phyloP scores from a whole-genome alignment of 2,888 invertebrate genomes.

The Chesias legatella region DNA sequence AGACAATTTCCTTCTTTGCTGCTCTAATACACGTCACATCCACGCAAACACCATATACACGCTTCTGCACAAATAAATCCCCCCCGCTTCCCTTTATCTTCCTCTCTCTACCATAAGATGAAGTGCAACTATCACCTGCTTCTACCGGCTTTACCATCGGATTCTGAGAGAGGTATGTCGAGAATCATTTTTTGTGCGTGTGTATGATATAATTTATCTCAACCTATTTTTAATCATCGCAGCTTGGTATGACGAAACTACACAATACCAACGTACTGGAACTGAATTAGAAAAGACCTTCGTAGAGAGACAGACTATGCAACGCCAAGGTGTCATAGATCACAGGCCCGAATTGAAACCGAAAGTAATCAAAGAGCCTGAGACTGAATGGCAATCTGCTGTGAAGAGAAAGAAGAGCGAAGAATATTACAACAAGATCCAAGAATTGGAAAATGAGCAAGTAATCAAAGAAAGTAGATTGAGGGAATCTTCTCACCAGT shows the following conservation, averaged over 20 bases:
- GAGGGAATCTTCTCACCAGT: slow-evolving; percentile 89
- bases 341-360: slow-evolving; percentile 83
- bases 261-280: slow-evolving; percentile 90
- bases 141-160: slow-evolving; percentile 72
- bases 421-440: slow-evolving; percentile 90
- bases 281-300: slow-evolving; percentile 93
- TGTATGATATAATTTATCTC: slow-evolving; percentile 16
- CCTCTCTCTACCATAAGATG: slow-evolving; percentile 50
- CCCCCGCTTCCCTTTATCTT: slow-evolving; percentile 46
- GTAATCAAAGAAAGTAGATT: slow-evolving; percentile 89
- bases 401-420: slow-evolving; percentile 91
- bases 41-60: slow-evolving; percentile 62
- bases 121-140: slow-evolving; percentile 70
- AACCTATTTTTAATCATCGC: slow-evolving; percentile 35
- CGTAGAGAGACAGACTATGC: slow-evolving; percentile 88
- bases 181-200: slow-evolving; percentile 27
- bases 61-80: slow-evolving; percentile 58
- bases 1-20: slow-evolving; percentile 33
- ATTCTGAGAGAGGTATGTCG: slow-evolving; percentile 67
- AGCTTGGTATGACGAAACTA: slow-evolving; percentile 96
- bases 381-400: slow-evolving; percentile 92
- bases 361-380: slow-evolving; percentile 85
- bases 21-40: slow-evolving; percentile 57
- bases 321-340: slow-evolving; percentile 83
- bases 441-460: slow-evolving; percentile 91